These are phyloP conservation scores for Biston stratarius DNA, from an alignment of 2,888 invertebrate genomes.

Conservation along the genomic window DNA sequence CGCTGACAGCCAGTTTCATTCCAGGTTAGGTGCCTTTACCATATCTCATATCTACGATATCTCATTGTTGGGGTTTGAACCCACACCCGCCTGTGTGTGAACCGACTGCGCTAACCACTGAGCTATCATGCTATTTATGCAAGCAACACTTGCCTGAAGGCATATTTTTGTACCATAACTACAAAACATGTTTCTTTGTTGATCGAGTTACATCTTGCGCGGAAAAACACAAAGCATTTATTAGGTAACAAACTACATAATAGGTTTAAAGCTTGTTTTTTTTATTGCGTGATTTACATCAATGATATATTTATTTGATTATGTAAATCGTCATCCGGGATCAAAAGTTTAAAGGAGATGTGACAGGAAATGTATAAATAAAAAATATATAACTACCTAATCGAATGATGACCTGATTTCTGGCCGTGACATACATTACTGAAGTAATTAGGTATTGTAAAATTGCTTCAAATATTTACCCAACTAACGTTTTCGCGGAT, in stretches of 20 bases:
- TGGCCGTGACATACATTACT: background rate
- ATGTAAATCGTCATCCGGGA: constrained; percentile 49
- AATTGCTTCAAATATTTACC: no score
- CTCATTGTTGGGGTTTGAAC: no score
- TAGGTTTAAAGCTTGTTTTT: constrained; percentile 8
- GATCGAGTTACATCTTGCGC: constrained; percentile 9
- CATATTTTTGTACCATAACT: background rate
- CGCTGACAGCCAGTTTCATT: no score
- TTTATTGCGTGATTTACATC: constrained; percentile 20
- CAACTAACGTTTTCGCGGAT: no score
- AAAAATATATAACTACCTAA: background rate
- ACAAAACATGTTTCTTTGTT: constrained; percentile 5
- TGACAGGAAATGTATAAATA: background rate
- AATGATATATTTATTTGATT: constrained; percentile 3
- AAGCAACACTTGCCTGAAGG: background rate
- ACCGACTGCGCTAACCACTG: no score
- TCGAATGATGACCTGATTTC: no score
- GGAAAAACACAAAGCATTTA: constrained; percentile 14
- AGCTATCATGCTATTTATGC: no score
- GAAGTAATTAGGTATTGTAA: no score
- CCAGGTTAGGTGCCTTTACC: no score
- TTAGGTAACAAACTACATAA: constrained; percentile 15
- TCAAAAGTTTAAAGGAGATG: constrained; percentile 30
- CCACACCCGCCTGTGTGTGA: no score
- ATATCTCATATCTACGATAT: no score